A percentile compares a stretch with the other conserved stretches of the same genome.
phyloP scores from a whole-genome alignment of 1,140 invertebrate species.

The Chlorops oryzae region DNA sequence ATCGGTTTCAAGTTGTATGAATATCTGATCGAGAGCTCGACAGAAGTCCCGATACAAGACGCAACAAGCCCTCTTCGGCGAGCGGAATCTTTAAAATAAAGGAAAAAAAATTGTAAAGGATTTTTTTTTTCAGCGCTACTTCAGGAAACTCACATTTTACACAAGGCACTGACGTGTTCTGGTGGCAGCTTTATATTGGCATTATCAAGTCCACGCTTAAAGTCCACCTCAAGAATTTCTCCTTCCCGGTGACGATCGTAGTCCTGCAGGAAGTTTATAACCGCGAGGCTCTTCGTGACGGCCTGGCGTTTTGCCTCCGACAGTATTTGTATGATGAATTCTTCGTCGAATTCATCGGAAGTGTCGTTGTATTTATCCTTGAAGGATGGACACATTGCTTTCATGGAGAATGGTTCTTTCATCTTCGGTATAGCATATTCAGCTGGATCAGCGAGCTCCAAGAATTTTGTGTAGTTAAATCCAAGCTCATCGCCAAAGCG shows the following conservation, averaged over 20 bases:
- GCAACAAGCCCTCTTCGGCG: slow-evolving; percentile 51
- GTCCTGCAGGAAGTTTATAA: slow-evolving; percentile 58
- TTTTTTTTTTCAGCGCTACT: not conserved
- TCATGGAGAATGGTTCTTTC: slow-evolving; percentile 22
- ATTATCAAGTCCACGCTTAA: slow-evolving; percentile 57
- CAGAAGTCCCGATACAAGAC: slow-evolving; percentile 62
- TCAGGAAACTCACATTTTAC: slow-evolving; percentile 27
- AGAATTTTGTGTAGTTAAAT: slow-evolving; percentile 61
- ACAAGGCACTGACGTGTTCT: slow-evolving; percentile 25
- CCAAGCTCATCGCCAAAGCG: slow-evolving; percentile 63
- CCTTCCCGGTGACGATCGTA: slow-evolving; percentile 57
- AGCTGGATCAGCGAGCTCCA: slow-evolving; percentile 52
- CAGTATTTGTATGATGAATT: slow-evolving; percentile 60
- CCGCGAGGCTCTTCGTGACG: slow-evolving; percentile 57
- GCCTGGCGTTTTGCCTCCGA: slow-evolving; percentile 66
- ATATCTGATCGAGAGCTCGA: slow-evolving; percentile 58
- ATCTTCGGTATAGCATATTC: slow-evolving; percentile 41
- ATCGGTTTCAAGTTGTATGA: slow-evolving; percentile 59
- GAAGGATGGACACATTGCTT: slow-evolving; percentile 22
- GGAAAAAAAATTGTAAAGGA: not conserved
- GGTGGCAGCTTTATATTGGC: slow-evolving; percentile 55
- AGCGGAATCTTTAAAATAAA: slow-evolving; percentile 53
- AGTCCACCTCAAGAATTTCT: slow-evolving; percentile 56
- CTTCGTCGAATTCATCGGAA: slow-evolving; percentile 40
- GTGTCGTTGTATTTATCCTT: not conserved